Base-by-base conservation (phyloP, 2,797 vertebrate genomes). In the Leptoclinus maculatus region DNA sequence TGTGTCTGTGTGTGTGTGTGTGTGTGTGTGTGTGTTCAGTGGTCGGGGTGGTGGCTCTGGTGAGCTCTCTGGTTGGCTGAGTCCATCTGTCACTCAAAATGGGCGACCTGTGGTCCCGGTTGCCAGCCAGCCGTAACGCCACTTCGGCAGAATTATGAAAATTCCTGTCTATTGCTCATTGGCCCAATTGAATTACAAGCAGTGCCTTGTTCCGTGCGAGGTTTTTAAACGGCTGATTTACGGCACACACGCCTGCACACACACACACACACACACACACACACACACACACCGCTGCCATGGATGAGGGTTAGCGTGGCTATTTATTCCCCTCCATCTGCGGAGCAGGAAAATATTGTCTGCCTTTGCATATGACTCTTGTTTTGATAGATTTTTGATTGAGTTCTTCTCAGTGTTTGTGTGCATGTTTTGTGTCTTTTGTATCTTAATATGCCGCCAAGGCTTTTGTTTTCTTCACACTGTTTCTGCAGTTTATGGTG, bases 71-170 rank as follows among this genome's bases (percentile, higher is more conserved):
- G 96, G 95, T 95, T 96, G 97, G 96, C 92, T 96, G 96, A 93
- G 89, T 92, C 95, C 96, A 95, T 98, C 96, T 97, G 97, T 97
- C 97, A 97, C 91, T 97, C 96, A 95, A 83, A 89, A 94, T 87
- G 90, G 92, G 70, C 89, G 93, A 95, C 95, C 95, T 94, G 90
- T 91, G 92, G 91, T 87, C 95, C 93, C 34, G 85, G 93, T 90
- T 90, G 71, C 89, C 95, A 82, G 86, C 93, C 94, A 95, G 92
- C 94, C 91, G 56, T 94, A 93, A 92, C 92, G 59, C 83, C 76
- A 88, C 88, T 92, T 87, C 90, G 90, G 91, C 95, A 95, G 95
- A 95, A 96, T 96, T 96, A 96, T 93, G 94, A 94, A 96, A 95
- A 96, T 94, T 92, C 91, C 92, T 81, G 93, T 95, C 90, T 95